Percentiles rank a stretch among this genome's conserved stretches.
These are phyloP conservation scores for Amblyteles armatorius DNA, from an alignment of 2,888 invertebrate species.

Conservation along the genomic window DNA sequence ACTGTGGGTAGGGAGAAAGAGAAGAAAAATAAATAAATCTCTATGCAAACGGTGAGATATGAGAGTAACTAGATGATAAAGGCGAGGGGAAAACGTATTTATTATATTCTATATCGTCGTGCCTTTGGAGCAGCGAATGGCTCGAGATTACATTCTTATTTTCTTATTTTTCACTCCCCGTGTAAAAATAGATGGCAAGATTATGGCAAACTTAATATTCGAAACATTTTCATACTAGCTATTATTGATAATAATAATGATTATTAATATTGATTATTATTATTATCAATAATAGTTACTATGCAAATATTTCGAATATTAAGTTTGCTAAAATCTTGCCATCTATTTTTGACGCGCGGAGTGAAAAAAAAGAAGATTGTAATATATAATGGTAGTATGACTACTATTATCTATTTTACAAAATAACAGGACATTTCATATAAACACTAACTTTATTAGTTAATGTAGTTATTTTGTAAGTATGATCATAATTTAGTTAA, in stretches of 20 bases:
- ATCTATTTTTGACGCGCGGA: neutral
- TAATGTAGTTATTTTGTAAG: too few relatives aligned
- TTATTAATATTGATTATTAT: too few relatives aligned
- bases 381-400: neutral
- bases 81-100: constrained; percentile 27
- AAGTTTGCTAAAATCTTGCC: neutral
- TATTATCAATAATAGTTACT: too few relatives aligned
- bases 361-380: neutral
- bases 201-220: too few relatives aligned
- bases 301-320: too few relatives aligned
- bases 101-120: neutral
- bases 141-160: neutral
- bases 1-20: neutral
- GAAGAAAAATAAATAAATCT: constrained; percentile 20
- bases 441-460: too few relatives aligned
- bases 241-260: too few relatives aligned
- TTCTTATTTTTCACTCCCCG: neutral
- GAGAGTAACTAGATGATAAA: constrained; percentile 11
- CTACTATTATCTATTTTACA: too few relatives aligned
- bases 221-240: too few relatives aligned
- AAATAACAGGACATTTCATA: too few relatives aligned
- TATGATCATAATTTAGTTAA: too few relatives aligned
- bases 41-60: constrained; percentile 11
- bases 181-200: neutral
- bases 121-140: neutral